Base-by-base conservation (phyloP, 2,888 invertebrate genomes). In the Hololepta plana region DNA sequence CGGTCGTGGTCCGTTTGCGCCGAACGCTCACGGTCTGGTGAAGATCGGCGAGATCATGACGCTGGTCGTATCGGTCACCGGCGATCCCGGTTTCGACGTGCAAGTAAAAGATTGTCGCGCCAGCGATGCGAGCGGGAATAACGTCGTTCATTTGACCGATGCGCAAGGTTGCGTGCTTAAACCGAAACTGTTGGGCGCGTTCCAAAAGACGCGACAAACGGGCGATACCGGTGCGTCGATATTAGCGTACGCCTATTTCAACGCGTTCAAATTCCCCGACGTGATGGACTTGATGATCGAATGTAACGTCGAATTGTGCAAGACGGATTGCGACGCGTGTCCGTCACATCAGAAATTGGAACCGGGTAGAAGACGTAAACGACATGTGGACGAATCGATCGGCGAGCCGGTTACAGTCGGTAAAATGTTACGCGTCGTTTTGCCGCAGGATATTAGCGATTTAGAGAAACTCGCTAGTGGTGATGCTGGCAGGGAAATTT, bases 1-100 rank as follows among this genome's bases (percentile, higher is more conserved):
- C 15, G 82, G 82, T 4, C 64, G 67, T 43, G 81, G 81, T 29
- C 80, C 81, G 10, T 74, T 77, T 40, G 77, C 77, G 2, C 68
- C 68, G 3, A 65, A 73, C 27, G 80, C 79, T 1, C 70, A 70
- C 35, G 80, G 80, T 1, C 57, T 81, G 17, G 72, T 82, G 4
- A 77, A 77, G 51, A 81, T 82, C 35, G 81, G 82, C 27, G 80
- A 81, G 48, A 63, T 64, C 1, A 77, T 82, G 74, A 81, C 81
- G 1, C 55, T 81, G 31, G 81, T 80, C 2, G 74, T 82, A 4
- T 67, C 76, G 1, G 76, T 81, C 2, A 74, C 72, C 28, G 81
- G 81, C 1, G 79, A 79, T 46, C 66, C 77, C 27, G 79, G 71
- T 3, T 80, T 80, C 41, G 80, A 81, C 48, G 64, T 82, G 23